Percentiles rank a stretch among this genome's conserved stretches.
Evolutionary conservation across 1,140 invertebrate genomes (phyloP).

Genomic region (Asbolus verrucosus): DNA sequence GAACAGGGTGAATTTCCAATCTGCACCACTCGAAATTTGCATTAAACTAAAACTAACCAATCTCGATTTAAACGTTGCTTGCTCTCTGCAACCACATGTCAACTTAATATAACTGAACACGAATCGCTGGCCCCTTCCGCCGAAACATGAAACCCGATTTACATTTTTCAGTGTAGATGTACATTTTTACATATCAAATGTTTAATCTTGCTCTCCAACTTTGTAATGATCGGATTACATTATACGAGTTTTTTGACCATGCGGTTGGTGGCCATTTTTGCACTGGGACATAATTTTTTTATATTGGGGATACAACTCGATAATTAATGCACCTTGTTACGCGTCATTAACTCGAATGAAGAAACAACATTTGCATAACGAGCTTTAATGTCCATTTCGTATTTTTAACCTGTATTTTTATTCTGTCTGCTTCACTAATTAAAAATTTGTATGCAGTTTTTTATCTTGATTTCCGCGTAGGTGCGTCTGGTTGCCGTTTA

Average conservation of each 20-base stretch:
- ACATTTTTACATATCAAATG: too few relatives aligned
- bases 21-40: slow-evolving; percentile 33
- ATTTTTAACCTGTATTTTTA: slow-evolving; percentile 3
- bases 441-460: slow-evolving; percentile 35
- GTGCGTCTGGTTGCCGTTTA: slow-evolving; percentile 4
- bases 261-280: not conserved
- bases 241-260: not conserved
- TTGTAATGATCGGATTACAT: not conserved
- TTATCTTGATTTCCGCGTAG: not conserved
- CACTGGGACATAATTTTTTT: not conserved
- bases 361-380: slow-evolving; percentile 34
- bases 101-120: slow-evolving; percentile 31
- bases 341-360: slow-evolving; percentile 32
- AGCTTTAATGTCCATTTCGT: slow-evolving; percentile 27
- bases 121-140: not conserved
- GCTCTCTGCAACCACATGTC: slow-evolving; percentile 39
- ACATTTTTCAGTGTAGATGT: too few relatives aligned
- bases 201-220: too few relatives aligned
- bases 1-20: slow-evolving; percentile 33
- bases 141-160: not conserved
- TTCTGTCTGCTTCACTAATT: slow-evolving; percentile 27
- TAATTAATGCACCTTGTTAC: slow-evolving; percentile 36
- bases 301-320: not conserved
- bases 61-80: slow-evolving; percentile 42
- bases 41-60: slow-evolving; percentile 47